These are phyloP conservation scores for Hydrozoanthus gracilis DNA, from an alignment of 92 coral and sea anemone genomes.

Conservation along the genomic window DNA sequence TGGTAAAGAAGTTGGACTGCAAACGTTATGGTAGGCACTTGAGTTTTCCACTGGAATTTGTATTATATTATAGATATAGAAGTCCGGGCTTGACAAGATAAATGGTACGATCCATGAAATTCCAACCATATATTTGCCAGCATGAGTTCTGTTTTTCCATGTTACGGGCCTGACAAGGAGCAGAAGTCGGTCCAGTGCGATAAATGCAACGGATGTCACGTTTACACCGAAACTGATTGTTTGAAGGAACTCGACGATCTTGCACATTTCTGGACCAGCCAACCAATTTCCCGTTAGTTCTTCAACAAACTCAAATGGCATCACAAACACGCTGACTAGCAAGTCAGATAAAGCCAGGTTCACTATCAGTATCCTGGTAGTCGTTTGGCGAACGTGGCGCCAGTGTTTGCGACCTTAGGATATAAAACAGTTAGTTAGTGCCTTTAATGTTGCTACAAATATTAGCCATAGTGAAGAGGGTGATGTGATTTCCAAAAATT, in stretches of 20 bases:
- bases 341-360: constrained; percentile 25
- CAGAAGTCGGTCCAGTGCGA: constrained; percentile 35
- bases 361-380: constrained; percentile 19
- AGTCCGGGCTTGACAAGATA: constrained; percentile 55
- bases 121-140: constrained; percentile 19
- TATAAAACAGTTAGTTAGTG: not conserved
- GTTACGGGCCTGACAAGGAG: constrained; percentile 26
- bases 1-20: constrained; percentile 65
- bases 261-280: constrained; percentile 4
- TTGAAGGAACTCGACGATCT: constrained; percentile 26
- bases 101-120: constrained; percentile 69
- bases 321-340: not conserved
- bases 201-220: constrained; percentile 12
- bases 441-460: no score
- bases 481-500: no score
- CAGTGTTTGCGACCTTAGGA: constrained; percentile 32
- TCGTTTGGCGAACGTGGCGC: constrained; percentile 27
- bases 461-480: no score
- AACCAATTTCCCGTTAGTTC: not conserved
- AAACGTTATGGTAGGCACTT: constrained; percentile 6
- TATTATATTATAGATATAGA: constrained; percentile 48
- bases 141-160: constrained; percentile 12
- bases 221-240: constrained; percentile 32
- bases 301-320: not conserved
- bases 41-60: not conserved